Evolutionary conservation across 2,113 vertebrate genomes (phyloP).

Genomic region (Speoplatyrhinus poulsoni): DNA sequence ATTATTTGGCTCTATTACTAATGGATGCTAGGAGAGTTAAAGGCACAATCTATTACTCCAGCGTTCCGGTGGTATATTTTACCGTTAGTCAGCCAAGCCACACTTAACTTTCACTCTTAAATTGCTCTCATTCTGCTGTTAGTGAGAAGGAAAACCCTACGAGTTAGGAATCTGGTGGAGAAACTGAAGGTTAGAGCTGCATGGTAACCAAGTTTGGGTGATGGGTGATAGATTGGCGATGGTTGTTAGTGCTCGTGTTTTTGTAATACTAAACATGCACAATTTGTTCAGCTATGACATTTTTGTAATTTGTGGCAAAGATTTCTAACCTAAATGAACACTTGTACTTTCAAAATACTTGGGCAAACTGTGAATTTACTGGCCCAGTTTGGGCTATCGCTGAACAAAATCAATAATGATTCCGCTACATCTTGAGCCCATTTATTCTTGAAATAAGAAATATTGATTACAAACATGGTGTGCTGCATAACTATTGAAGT

Average conservation of each 20-base stretch:
- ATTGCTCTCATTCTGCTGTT: too few species aligned
- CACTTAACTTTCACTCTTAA: too few species aligned
- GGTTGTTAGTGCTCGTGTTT: too few species aligned
- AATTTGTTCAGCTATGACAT: neutral
- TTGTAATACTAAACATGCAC: neutral
- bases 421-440: conserved; percentile 1
- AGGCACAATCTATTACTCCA: neutral
- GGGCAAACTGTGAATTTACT: neutral
- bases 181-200: too few species aligned
- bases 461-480: conserved; percentile 22
- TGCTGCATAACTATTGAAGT: neutral
- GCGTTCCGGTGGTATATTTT: neutral
- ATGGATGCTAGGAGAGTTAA: conserved; percentile 7
- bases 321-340: neutral
- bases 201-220: too few species aligned
- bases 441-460: conserved; percentile 14
- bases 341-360: neutral
- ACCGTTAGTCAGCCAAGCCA: too few species aligned
- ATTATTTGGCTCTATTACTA: conserved; percentile 12
- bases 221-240: too few species aligned
- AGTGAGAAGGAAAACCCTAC: neutral
- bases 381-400: neutral
- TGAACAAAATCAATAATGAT: neutral
- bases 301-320: neutral
- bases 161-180: too few species aligned